phyloP scores from a whole-genome alignment of 30 jellyfish, hydroid and myxozoan genomes.

The Cassiopea xamachana region DNA sequence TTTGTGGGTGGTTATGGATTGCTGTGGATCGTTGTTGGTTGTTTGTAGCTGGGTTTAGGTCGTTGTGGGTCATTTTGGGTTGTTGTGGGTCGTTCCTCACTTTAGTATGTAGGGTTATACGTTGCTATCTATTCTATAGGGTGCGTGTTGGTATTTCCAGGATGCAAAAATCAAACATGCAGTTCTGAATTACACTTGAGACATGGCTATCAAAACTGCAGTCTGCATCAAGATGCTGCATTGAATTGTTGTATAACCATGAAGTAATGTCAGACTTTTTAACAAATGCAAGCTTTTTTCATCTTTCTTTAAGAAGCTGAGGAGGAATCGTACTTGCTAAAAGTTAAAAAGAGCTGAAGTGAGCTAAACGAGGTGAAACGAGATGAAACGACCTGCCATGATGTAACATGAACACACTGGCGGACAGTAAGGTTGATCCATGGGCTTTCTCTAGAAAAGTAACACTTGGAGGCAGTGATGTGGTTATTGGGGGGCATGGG shows the following conservation, averaged over 20 bases:
- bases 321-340: background rate
- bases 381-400: no score
- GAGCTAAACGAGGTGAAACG: no score
- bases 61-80: background rate
- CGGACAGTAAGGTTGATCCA: no score
- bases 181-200: slow-evolving; percentile 62
- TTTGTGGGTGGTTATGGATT: background rate
- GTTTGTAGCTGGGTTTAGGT: slow-evolving; percentile 14
- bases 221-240: background rate
- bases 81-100: no score
- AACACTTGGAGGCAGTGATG: no score
- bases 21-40: slow-evolving; percentile 46
- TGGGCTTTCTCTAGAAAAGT: no score
- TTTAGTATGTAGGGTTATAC: no score
- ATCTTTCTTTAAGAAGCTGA: slow-evolving; percentile 49
- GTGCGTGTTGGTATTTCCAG: slow-evolving; percentile 58
- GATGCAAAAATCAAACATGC: slow-evolving; percentile 42
- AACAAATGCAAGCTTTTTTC: slow-evolving; percentile 46
- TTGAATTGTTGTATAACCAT: slow-evolving; percentile 33
- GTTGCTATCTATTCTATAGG: background rate
- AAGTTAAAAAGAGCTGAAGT: no score
- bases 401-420: no score
- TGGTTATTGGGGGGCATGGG: no score
- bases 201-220: slow-evolving; percentile 23
- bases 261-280: slow-evolving; percentile 55